These are phyloP conservation scores for Osmerus mordax DNA, from an alignment of 2,113 vertebrate species.

Conservation along the genomic window DNA sequence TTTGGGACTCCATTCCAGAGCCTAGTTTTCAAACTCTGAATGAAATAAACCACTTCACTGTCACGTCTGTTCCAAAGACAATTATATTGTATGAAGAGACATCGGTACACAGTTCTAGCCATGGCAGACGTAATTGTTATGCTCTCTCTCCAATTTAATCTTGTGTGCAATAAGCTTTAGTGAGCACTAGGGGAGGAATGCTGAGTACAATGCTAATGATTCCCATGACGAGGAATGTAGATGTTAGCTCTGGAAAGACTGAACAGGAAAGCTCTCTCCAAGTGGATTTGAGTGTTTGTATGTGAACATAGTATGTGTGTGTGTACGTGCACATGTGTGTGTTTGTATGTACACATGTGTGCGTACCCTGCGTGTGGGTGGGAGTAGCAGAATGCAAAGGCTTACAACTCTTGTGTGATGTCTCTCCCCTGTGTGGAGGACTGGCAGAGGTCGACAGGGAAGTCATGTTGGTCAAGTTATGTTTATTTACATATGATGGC, in stretches of 20 bases:
- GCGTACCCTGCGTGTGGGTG: neutral
- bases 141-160: conserved; percentile 35
- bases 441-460: neutral
- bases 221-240: conserved; percentile 41
- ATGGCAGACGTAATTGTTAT: neutral
- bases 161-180: conserved; percentile 53
- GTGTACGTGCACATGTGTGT: no score
- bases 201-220: conserved; percentile 49
- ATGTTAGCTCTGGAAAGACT: conserved; percentile 23
- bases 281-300: neutral
- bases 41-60: no score
- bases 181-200: conserved; percentile 24
- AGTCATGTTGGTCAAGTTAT: no score
- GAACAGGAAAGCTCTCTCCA: neutral
- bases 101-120: no score
- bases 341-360: no score
- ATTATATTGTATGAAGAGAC: no score
- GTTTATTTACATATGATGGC: no score
- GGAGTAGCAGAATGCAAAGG: neutral
- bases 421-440: neutral
- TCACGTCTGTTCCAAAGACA: no score
- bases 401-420: neutral
- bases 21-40: no score
- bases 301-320: neutral
- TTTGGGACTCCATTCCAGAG: no score